Evolutionary conservation across 1,140 invertebrate species (phyloP).

Genomic region (Ips typographus): DNA sequence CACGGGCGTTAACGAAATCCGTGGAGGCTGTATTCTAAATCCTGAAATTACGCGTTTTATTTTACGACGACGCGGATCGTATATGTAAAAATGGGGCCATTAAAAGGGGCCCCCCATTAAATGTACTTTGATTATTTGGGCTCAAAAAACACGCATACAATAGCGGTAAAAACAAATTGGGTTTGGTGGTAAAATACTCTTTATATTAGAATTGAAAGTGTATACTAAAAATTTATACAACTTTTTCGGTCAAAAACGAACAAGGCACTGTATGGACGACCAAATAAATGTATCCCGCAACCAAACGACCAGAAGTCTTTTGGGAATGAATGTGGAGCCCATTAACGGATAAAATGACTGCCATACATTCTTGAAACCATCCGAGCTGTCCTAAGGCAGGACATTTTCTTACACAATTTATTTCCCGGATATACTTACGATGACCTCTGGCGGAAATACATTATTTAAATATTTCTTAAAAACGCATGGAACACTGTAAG

Average conservation of each 20-base stretch:
- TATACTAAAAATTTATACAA: too few relatives aligned
- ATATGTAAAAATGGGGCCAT: conserved; percentile 9
- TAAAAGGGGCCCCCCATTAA: conserved; percentile 9
- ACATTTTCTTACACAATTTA: conserved; percentile 25
- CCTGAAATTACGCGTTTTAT: background rate
- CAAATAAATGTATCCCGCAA: background rate
- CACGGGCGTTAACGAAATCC: background rate
- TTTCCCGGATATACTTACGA: conserved; percentile 5
- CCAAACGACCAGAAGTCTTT: conserved; percentile 18
- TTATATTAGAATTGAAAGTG: conserved; percentile 6
- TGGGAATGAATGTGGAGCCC: conserved; percentile 26
- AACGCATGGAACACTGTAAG: too few relatives aligned
- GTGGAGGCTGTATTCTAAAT: too few relatives aligned
- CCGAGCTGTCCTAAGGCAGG: conserved; percentile 1
- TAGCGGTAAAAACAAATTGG: background rate
- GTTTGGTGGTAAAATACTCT: background rate
- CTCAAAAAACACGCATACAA: conserved; percentile 12
- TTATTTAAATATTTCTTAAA: too few relatives aligned
- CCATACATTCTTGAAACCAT: conserved; percentile 25
- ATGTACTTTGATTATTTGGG: conserved; percentile 20
- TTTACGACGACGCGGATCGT: background rate
- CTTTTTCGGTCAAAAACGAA: too few relatives aligned
- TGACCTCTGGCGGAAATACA: background rate
- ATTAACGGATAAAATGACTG: conserved; percentile 33
- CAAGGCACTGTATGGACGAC: background rate